phyloP scores from a whole-genome alignment of 2,113 vertebrate genomes.

The Chamaea fasciata region DNA sequence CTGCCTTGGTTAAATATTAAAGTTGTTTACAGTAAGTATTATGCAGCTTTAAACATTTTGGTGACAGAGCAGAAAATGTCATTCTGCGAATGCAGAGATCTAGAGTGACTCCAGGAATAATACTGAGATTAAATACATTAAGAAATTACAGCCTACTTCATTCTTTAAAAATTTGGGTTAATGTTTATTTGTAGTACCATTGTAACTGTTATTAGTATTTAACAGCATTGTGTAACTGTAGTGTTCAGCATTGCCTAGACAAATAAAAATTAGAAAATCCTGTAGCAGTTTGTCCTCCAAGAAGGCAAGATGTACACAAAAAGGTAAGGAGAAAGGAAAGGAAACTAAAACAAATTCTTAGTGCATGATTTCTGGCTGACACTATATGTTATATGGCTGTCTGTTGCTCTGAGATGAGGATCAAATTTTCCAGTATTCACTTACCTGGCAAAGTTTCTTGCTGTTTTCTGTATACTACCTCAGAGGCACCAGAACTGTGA shows the following conservation, averaged over 20 bases:
- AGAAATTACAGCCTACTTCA: background rate
- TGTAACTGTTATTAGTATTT: background rate
- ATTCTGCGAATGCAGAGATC: background rate
- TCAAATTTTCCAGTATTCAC: background rate
- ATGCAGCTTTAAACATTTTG: background rate
- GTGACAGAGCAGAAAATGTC: background rate
- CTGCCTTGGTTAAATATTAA: constrained; percentile 91
- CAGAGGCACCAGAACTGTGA: background rate
- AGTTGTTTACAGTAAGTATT: constrained; percentile 90
- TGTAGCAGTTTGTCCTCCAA: background rate
- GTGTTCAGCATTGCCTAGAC: background rate
- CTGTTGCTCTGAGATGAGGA: background rate
- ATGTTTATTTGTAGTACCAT: background rate
- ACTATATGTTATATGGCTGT: background rate
- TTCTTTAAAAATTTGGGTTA: background rate
- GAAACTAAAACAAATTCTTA: background rate
- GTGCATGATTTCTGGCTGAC: background rate
- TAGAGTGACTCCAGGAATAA: background rate
- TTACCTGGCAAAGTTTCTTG: background rate
- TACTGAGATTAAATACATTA: background rate
- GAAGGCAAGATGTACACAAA: background rate
- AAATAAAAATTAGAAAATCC: background rate
- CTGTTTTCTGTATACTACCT: background rate
- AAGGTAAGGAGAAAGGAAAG: background rate
- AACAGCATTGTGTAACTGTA: background rate